Evolutionary conservation across 2,888 invertebrate species (phyloP), one percentile per base, ranked within the genome.

Genomic region (Drosophila testacea): DNA sequence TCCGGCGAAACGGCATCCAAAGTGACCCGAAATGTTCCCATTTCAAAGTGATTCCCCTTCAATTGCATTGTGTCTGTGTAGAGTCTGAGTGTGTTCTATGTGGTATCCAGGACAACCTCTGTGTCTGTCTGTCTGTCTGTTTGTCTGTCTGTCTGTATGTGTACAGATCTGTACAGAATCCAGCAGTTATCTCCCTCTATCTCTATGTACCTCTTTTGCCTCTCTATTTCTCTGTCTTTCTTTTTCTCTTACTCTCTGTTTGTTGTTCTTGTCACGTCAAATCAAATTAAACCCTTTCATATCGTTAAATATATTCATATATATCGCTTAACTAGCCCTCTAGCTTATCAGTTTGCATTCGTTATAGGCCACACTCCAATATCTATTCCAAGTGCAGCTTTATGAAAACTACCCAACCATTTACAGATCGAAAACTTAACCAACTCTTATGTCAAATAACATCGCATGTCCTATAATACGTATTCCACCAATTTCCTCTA

Each of bases 61-160:
- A 57, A 34, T 61, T 71, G 83, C 85, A 88, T 83, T 85, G 63
- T 83, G 84, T 84, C 81, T 89, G 82, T 89, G 79, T 87, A 63
- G 84, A 68, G 62, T 70, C 77, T 76, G 69, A 67, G 69, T 76
- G 69, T 75, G 50, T 57, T 76, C 67, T 30, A 52, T 59, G 55
- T 70, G 60, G 39, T 47, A 39, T 65, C 55, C 76, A 54, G 46
- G 55, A 63, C 51, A 54, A 41, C 34, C 65, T 71, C 11, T 80
- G 70, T 67, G 66, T 66, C 73, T 50, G 47, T 62, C 73, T 48
- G 47, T 62, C 55, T 60, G 47, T 62, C 52, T 60, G 51, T 62
- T 48, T 60, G 51, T 44, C 52, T 36, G 36, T 54, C 34, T 27
- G 22, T 22, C 2, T 22, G 22, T 22, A 22, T 22, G 22, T 2